Percentiles rank a stretch among this genome's conserved stretches.
These are phyloP conservation scores for Heliconius erato DNA, from an alignment of 2,888 invertebrate genomes.

Conservation along the genomic window DNA sequence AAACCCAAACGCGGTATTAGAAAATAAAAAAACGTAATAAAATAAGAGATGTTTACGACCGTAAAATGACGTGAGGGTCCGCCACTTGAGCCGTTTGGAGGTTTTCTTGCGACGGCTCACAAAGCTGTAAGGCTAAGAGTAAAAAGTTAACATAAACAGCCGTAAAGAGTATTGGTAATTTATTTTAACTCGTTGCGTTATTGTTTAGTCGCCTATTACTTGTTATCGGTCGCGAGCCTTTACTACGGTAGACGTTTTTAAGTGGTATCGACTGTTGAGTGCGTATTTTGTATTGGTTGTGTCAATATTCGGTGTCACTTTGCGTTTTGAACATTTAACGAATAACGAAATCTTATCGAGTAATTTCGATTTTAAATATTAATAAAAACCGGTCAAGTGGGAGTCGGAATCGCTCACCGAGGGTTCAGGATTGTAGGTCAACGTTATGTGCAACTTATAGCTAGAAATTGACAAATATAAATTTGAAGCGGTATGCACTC, in stretches of 20 bases:
- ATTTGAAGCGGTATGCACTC: too few species aligned
- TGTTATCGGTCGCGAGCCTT: conserved; percentile 80
- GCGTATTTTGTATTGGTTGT: conserved; percentile 78
- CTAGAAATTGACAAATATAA: too few species aligned
- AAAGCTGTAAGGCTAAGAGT: conserved; percentile 39
- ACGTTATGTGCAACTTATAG: too few species aligned
- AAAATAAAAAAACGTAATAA: conserved; percentile 84
- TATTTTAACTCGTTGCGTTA: conserved; percentile 78
- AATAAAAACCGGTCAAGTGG: background rate
- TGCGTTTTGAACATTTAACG: conserved; percentile 48
- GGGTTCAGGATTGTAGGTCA: too few species aligned
- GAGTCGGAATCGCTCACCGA: too few species aligned
- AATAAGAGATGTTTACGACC: conserved; percentile 84
- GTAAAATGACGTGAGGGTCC: conserved; percentile 81
- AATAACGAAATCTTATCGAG: conserved; percentile 34
- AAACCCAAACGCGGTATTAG: conserved; percentile 82
- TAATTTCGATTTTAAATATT: background rate
- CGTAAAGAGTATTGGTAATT: conserved; percentile 76
- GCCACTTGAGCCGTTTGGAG: conserved; percentile 75
- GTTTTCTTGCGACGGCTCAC: conserved; percentile 65
- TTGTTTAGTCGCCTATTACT: conserved; percentile 78
- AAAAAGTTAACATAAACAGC: conserved; percentile 52
- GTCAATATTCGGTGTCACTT: conserved; percentile 72
- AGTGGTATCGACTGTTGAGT: conserved; percentile 71
- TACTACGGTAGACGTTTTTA: conserved; percentile 74